phyloP scores from a whole-genome alignment of 2,888 invertebrate species.

The Polydrusus tereticollis region DNA sequence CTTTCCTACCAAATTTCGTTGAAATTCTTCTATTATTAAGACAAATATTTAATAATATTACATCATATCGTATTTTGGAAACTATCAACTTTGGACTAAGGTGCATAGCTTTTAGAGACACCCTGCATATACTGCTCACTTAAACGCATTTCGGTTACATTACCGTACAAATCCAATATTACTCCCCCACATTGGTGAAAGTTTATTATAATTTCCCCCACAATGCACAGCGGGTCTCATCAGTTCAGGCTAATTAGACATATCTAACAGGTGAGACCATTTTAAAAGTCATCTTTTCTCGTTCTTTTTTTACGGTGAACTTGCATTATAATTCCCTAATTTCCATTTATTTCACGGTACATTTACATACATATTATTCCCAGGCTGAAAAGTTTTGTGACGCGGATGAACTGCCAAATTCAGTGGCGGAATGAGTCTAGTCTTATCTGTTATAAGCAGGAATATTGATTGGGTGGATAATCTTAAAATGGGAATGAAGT shows the following conservation, averaged over 20 bases:
- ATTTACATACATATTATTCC: slow-evolving; percentile 59
- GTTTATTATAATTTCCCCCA: slow-evolving; percentile 22
- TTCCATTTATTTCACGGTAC: slow-evolving; percentile 52
- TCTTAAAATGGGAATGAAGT: too few relatives aligned
- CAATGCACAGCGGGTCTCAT: slow-evolving; percentile 30
- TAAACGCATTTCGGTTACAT: neutral
- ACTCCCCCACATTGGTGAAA: slow-evolving; percentile 15
- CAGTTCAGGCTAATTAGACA: slow-evolving; percentile 40
- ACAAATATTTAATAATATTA: too few relatives aligned
- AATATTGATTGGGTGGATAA: too few relatives aligned
- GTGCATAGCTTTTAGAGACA: too few relatives aligned
- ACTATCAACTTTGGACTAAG: too few relatives aligned
- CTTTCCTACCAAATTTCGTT: too few relatives aligned
- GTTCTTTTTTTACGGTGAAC: slow-evolving; percentile 23
- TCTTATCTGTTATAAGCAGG: neutral
- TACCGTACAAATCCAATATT: slow-evolving; percentile 18
- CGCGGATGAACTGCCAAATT: slow-evolving; percentile 34
- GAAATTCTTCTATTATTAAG: too few relatives aligned
- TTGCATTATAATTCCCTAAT: slow-evolving; percentile 45
- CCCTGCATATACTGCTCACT: neutral
- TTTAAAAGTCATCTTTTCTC: slow-evolving; percentile 14
- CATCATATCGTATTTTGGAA: too few relatives aligned
- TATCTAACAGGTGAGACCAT: slow-evolving; percentile 42
- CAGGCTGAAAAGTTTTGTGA: slow-evolving; percentile 53
- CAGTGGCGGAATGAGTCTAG: neutral